These are phyloP conservation scores for Luehdorfia chinensis DNA, from an alignment of 1,140 invertebrate genomes.

Conservation along the genomic window DNA sequence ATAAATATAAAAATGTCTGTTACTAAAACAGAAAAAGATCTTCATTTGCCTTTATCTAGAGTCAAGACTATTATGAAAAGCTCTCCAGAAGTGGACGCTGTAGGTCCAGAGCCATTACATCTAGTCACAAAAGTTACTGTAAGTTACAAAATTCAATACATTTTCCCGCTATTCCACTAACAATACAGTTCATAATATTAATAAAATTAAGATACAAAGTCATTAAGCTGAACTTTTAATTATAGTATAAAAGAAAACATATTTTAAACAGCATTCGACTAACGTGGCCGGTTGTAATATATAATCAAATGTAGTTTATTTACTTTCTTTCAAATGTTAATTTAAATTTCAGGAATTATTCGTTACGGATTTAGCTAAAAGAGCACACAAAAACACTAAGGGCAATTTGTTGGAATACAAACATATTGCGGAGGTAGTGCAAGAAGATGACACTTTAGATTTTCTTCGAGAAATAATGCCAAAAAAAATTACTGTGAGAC, in stretches of 20 bases:
- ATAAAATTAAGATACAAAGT: too few relatives aligned
- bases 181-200: too few relatives aligned
- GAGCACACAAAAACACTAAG: slow-evolving; percentile 75
- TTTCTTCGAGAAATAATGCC: slow-evolving; percentile 85
- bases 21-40: slow-evolving; percentile 60
- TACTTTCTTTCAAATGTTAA: too few relatives aligned
- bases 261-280: too few relatives aligned
- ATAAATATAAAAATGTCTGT: slow-evolving; percentile 49
- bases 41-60: slow-evolving; percentile 82
- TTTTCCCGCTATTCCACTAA: neutral
- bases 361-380: slow-evolving; percentile 80
- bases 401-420: slow-evolving; percentile 80
- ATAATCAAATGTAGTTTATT: neutral
- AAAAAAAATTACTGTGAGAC: slow-evolving; percentile 82
- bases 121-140: slow-evolving; percentile 87
- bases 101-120: slow-evolving; percentile 85
- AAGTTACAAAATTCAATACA: too few relatives aligned
- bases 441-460: slow-evolving; percentile 81
- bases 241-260: too few relatives aligned
- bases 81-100: slow-evolving; percentile 87
- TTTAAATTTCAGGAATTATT: slow-evolving; percentile 76
- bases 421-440: slow-evolving; percentile 82
- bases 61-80: slow-evolving; percentile 93
- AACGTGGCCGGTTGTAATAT: too few relatives aligned
- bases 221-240: neutral